Percentiles rank a stretch among this genome's conserved stretches.
phyloP scores from a whole-genome alignment of 1,140 invertebrate species.

The Hyles euphorbiae region DNA sequence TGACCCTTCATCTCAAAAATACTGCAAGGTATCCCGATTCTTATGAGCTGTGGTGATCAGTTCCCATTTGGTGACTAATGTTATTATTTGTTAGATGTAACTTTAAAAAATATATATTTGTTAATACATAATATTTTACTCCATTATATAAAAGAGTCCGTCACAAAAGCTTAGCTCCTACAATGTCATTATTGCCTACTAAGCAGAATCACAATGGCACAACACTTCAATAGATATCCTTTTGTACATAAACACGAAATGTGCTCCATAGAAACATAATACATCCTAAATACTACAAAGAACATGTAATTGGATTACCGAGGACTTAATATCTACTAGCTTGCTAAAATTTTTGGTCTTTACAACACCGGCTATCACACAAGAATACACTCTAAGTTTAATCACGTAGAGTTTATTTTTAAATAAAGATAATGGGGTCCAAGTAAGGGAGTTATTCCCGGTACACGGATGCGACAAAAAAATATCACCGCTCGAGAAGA shows the following conservation, averaged over 20 bases:
- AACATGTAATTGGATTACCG: constrained; percentile 68
- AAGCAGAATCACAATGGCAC: constrained; percentile 28
- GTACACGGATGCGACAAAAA: constrained; percentile 62
- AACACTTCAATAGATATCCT: constrained; percentile 42
- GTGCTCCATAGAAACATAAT: constrained; percentile 68
- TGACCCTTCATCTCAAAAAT: too few species aligned
- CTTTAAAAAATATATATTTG: too few species aligned
- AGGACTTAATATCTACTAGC: constrained; percentile 61
- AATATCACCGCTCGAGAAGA: constrained; percentile 72
- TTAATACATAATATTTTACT: too few species aligned
- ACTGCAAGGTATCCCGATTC: too few species aligned
- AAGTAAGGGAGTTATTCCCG: constrained; percentile 8
- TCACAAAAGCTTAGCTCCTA: too few species aligned
- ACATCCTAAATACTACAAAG: constrained; percentile 69
- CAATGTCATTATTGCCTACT: neutral
- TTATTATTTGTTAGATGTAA: too few species aligned
- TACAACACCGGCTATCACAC: neutral
- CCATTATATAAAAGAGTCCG: too few species aligned
- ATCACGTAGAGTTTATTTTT: constrained; percentile 12
- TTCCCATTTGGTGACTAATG: too few species aligned
- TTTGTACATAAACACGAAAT: constrained; percentile 53
- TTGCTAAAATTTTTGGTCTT: constrained; percentile 27
- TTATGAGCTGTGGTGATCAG: too few species aligned
- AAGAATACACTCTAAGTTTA: constrained; percentile 10
- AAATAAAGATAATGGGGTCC: too few species aligned